Evolutionary conservation across 2,113 vertebrate species (phyloP).

Genomic region (Callospermophilus lateralis): DNA sequence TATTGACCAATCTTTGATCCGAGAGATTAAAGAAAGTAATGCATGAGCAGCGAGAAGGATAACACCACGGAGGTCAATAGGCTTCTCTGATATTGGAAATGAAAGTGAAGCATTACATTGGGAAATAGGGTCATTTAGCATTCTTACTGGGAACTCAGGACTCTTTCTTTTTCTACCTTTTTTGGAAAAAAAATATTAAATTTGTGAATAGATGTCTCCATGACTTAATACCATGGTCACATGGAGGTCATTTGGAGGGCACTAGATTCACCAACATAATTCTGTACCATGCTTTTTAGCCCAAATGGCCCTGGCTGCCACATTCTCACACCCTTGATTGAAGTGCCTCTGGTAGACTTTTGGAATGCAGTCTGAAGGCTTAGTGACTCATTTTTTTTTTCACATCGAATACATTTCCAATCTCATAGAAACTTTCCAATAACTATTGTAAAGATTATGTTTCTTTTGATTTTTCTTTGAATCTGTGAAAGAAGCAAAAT

Average conservation of each 20-base stretch:
- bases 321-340: conserved; percentile 87
- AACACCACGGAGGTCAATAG: conserved; percentile 90
- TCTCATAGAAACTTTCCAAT: conserved; percentile 87
- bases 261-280: conserved; percentile 87
- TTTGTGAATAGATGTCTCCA: conserved; percentile 85
- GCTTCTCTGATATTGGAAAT: conserved; percentile 90
- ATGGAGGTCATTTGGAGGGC: conserved; percentile 90
- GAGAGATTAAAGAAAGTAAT: conserved; percentile 93
- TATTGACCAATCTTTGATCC: conserved; percentile 94
- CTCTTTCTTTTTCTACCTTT: conserved; percentile 69
- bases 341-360: conserved; percentile 90
- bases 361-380: conserved; percentile 90
- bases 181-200: conserved; percentile 79
- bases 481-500: conserved; percentile 82
- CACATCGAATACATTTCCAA: conserved; percentile 88
- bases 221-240: conserved; percentile 86
- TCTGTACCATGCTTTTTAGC: conserved; percentile 87
- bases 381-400: conserved; percentile 88
- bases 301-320: conserved; percentile 88
- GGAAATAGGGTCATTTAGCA: conserved; percentile 87
- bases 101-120: conserved; percentile 90
- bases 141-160: conserved; percentile 87
- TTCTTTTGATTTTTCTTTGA: too few relatives aligned
- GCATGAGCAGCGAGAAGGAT: conserved; percentile 89
- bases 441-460: conserved; percentile 86